phyloP scores from a whole-genome alignment of 2,797 vertebrate species.

The Thamnophis elegans region DNA sequence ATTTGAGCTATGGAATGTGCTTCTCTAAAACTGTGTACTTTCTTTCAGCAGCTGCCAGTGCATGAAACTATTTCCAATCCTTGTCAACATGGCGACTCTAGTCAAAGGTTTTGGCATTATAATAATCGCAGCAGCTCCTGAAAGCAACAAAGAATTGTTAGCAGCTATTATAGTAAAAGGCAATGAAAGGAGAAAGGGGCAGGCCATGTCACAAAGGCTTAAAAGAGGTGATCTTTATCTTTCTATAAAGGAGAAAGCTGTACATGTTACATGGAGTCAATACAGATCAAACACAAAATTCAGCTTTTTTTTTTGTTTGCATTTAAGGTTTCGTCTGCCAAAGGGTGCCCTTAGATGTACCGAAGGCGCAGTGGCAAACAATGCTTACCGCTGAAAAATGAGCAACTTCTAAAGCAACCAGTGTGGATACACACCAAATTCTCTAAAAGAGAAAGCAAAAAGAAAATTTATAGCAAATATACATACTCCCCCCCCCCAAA shows the following conservation, averaged over 20 bases:
- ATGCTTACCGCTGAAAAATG: neutral
- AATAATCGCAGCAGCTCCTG: neutral
- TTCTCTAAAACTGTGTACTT: neutral
- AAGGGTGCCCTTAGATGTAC: neutral
- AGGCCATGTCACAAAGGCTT: neutral
- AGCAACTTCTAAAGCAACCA: neutral
- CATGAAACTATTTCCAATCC: neutral
- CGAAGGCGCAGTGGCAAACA: neutral
- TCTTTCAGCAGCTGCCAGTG: neutral
- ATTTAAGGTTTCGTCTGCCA: neutral
- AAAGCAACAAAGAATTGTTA: neutral
- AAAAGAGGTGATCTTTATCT: neutral
- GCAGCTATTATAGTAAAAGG: neutral
- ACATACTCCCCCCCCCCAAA: neutral
- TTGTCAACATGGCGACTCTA: neutral
- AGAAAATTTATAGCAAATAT: neutral
- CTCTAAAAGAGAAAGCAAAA: neutral
- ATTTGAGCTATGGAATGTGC: neutral
- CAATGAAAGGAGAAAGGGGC: neutral
- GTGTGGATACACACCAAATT: neutral
- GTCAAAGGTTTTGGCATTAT: neutral
- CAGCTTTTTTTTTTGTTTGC: neutral
- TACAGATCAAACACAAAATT: neutral
- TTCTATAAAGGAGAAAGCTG: neutral
- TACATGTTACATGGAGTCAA: neutral